Base-by-base conservation (phyloP, 2,888 invertebrate species). In the Archaeoteleia sp. region DNA sequence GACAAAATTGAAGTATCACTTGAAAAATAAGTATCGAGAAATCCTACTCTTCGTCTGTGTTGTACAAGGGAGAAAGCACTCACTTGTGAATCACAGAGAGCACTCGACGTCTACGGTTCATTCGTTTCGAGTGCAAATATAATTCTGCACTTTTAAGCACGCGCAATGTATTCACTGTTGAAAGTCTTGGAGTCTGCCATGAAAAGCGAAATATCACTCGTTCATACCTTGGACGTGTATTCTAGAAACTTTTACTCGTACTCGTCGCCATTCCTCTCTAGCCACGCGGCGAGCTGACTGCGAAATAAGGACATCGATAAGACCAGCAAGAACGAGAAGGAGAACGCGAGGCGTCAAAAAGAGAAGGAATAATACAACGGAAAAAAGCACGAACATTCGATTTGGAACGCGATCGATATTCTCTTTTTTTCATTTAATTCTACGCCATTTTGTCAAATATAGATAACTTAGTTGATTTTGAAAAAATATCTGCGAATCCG, bases 251-350 rank as follows among this genome's bases (percentile, higher is more conserved):
- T 42, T 42, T 9, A 13, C 40, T 42, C 17, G 40, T 25, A 42
- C 40, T 42, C 25, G 57, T 43, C 46, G 51, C 58, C 58, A 57
- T 58, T 65, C 45, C 37, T 49, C 25, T 20, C 20, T 25, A 29
- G 45, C 63, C 63, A 65, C 57, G 63, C 55, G 63, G 63, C 32
- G 46, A 32, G 42, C 8, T 34, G 34, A 65, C 61, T 67, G 65
- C 67, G 54, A 58, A 62, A 63, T 43, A 51, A 43, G 65, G 65
- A 65, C 53, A 63, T 55, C 54, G 51, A 57, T 45, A 40, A 42
- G 40, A 39, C 54, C 43, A 40, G 2, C 46, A 42, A 29, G 30
- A 17, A 1, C 15, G 7, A 15, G 37, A n/a, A 8, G 40, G 43
- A 13, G 27, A 23, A 17, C 25, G 6, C 3, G 20, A 20, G 20